Percentiles rank a stretch among this genome's conserved stretches.
Evolutionary conservation across 2,888 invertebrate species (phyloP).

Genomic region (Nymphalis c-album): DNA sequence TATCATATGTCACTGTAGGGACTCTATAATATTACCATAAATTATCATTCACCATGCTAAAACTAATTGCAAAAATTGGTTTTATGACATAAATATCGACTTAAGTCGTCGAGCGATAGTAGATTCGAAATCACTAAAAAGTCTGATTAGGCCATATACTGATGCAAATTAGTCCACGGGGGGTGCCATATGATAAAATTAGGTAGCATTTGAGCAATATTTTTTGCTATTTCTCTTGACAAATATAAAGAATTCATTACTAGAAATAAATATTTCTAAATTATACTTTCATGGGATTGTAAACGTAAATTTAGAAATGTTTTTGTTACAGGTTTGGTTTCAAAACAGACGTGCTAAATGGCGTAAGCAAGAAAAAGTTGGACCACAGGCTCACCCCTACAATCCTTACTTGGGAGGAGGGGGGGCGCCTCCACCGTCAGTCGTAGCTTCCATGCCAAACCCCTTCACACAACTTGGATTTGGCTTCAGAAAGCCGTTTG

Average conservation of each 20-base stretch:
- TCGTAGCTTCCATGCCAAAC: conserved; percentile 89
- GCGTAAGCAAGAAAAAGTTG: conserved; percentile 96
- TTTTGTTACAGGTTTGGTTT: conserved; percentile 91
- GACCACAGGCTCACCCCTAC: conserved; percentile 94
- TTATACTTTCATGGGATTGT: conserved; percentile 4
- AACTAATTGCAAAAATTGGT: conserved; percentile 19
- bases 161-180: conserved; percentile 26
- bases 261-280: conserved; percentile 11
- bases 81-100: conserved; percentile 12
- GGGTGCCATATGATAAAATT: conserved; percentile 21
- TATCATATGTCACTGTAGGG: conserved; percentile 9
- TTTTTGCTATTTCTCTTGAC: conserved; percentile 2
- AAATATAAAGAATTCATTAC: neutral
- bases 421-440: conserved; percentile 85
- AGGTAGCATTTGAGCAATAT: neutral
- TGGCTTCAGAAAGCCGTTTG: conserved; percentile 87
- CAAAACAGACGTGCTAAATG: conserved; percentile 96
- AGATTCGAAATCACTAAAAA: conserved; percentile 1
- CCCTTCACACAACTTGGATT: conserved; percentile 90
- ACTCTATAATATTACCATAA: conserved; percentile 17
- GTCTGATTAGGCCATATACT: conserved; percentile 13
- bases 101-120: conserved; percentile 4
- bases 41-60: conserved; percentile 15
- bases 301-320: neutral
- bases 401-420: conserved; percentile 88